These are phyloP conservation scores for Coranthus polyacanthus DNA, from an alignment of 2,797 vertebrate species.

Conservation along the genomic window DNA sequence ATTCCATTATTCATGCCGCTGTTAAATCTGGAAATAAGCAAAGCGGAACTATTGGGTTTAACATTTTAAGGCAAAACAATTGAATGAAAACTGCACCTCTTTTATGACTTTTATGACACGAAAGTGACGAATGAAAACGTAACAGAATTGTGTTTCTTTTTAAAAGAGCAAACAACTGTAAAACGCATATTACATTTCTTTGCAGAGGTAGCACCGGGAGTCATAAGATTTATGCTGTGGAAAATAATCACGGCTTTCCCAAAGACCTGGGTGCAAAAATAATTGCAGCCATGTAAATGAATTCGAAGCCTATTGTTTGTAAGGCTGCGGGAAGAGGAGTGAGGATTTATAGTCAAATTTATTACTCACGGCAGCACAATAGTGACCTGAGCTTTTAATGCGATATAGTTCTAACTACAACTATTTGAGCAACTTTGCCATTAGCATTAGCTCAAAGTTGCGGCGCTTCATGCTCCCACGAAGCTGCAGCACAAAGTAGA, in stretches of 20 bases:
- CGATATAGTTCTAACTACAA: conserved; percentile 12
- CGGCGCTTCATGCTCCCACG: conserved; percentile 5
- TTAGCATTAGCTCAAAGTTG: conserved; percentile 17
- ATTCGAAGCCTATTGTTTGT: conserved; percentile 40
- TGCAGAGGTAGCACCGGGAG: conserved; percentile 14
- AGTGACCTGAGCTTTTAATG: conserved; percentile 22
- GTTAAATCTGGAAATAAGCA: conserved; percentile 49
- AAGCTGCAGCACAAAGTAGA: conserved; percentile 10
- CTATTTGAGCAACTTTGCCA: not conserved
- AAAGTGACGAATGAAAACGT: conserved; percentile 50
- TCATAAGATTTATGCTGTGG: conserved; percentile 31
- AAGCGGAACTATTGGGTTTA: conserved; percentile 33
- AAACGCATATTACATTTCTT: conserved; percentile 21
- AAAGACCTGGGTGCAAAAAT: conserved; percentile 39
- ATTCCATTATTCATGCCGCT: conserved; percentile 67
- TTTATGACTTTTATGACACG: conserved; percentile 25
- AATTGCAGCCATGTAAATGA: conserved; percentile 57
- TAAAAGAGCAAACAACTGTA: conserved; percentile 18
- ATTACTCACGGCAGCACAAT: conserved; percentile 21
- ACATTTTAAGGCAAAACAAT: conserved; percentile 51
- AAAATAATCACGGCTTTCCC: conserved; percentile 51
- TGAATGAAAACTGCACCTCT: not conserved
- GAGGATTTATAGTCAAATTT: conserved; percentile 44
- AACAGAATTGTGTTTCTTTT: conserved; percentile 7
- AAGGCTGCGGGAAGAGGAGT: conserved; percentile 20